phyloP scores from a whole-genome alignment of 2,113 vertebrate species.

The Helogale parvula region DNA sequence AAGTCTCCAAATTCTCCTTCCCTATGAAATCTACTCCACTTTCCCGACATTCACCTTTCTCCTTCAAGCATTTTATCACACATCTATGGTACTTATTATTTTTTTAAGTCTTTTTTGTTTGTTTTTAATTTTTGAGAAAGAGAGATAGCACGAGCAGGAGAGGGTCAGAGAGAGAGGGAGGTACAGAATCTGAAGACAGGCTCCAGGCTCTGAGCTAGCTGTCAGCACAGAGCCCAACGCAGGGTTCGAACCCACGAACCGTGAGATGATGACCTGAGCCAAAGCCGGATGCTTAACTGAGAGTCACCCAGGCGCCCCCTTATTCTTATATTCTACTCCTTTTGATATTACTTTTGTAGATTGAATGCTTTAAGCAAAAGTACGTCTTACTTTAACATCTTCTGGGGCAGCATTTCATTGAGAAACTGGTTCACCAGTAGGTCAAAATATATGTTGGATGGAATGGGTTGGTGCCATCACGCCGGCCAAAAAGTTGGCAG shows the following conservation, averaged over 20 bases:
- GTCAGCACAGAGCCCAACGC: too few species aligned
- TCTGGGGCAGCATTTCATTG: background rate
- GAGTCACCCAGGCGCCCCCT: too few species aligned
- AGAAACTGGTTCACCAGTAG: background rate
- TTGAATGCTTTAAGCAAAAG: conserved; percentile 5
- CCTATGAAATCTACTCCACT: background rate
- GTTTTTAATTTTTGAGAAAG: too few species aligned
- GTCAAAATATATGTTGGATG: background rate
- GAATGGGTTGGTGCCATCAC: background rate
- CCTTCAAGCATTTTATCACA: background rate
- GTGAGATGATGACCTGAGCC: too few species aligned
- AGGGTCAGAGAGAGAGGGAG: too few species aligned
- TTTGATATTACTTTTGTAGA: background rate
- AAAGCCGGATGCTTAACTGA: too few species aligned
- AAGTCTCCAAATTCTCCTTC: conserved; percentile 22
- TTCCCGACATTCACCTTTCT: background rate
- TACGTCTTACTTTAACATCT: background rate
- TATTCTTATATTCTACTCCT: background rate
- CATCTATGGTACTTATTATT: background rate
- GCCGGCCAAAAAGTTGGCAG: background rate
- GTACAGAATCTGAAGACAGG: too few species aligned
- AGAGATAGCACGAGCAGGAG: too few species aligned
- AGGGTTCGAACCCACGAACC: too few species aligned
- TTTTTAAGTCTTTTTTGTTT: too few species aligned
- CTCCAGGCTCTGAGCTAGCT: too few species aligned